Conservation (phyloP, 2,113 vertebrate genomes). For the Salvator merianae region DNA sequence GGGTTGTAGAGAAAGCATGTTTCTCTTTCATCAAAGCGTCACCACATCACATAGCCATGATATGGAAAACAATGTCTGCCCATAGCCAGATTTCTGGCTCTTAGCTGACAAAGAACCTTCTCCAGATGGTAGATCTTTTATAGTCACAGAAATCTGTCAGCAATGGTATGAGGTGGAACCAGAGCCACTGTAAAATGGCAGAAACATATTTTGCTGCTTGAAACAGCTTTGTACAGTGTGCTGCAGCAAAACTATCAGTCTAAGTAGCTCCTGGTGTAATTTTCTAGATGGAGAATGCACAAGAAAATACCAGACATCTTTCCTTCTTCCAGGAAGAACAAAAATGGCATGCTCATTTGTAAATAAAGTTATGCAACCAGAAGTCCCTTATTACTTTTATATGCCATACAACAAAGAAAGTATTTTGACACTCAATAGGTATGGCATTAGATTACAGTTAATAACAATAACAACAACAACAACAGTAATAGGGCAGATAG, state of each 20-base stretch:
- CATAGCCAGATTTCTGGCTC: too few relatives aligned
- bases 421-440: neutral
- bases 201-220: neutral
- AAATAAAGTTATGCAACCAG: neutral
- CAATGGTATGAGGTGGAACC: too few relatives aligned
- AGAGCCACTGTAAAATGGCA: neutral
- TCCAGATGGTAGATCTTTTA: neutral
- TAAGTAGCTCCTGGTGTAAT: neutral
- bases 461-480: conserved; percentile 3
- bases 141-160: neutral
- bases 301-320: too few relatives aligned
- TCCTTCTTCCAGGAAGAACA: neutral
- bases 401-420: neutral
- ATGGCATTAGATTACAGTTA: neutral
- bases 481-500: conserved; percentile 42
- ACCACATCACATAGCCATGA: too few relatives aligned
- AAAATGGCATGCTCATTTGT: neutral
- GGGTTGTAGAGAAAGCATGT: too few relatives aligned
- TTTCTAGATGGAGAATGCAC: neutral
- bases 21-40: too few relatives aligned
- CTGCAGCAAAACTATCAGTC: neutral
- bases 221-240: neutral
- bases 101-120: neutral
- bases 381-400: neutral
- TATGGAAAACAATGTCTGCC: too few relatives aligned